Base-by-base conservation (phyloP, 2,113 vertebrate genomes). In the Oreochromis tanganicae region DNA sequence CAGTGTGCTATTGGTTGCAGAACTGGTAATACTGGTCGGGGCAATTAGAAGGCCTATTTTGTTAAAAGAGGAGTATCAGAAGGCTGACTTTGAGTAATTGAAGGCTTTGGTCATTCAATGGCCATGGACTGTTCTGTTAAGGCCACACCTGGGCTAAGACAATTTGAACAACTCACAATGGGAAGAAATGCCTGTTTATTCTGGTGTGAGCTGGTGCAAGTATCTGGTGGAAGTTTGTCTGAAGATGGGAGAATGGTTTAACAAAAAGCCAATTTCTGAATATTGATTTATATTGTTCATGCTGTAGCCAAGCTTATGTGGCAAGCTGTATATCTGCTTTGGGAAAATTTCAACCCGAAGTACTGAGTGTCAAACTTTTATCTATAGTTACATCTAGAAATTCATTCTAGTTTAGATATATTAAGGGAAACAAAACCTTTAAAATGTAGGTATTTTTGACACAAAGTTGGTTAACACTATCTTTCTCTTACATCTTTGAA, bases 11-110 rank as follows among this genome's bases (percentile, higher is more conserved):
- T 92, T 89, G 87, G 93, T 95, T 61, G 34, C 46, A 86, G 84
- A 96, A 95, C 95, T 96, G 96, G 96, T 96, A 95, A 84, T 89
- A 94, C 96, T 80, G 92, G 95, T 96, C 84, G 10, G 86, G 59
- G 88, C 87, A 93, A 96, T 96, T 96, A 95, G 93, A 93, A 83
- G 48, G 83, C 79, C 87, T 88, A 85, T 94, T 95, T 85, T 84
- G 89, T 83, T 95, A 92, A 96, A 96, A 91, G 86, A 86, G 91
- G 89, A 38, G 91, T 88, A 95, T 94, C 92, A 93, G 89, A 90
- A 85, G 86, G 87, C 79, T 79, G 75, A 91, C 88, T 66, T 9
- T 66, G 52, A 91, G 90, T 96, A 95, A 96, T 94, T 95, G 89
- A 94, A 83, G 91, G 92, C 89, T 93, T 94, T 92, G 85, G 89